Evolutionary conservation across 1,140 invertebrate species (phyloP).

Genomic region (Micrasema longulum): DNA sequence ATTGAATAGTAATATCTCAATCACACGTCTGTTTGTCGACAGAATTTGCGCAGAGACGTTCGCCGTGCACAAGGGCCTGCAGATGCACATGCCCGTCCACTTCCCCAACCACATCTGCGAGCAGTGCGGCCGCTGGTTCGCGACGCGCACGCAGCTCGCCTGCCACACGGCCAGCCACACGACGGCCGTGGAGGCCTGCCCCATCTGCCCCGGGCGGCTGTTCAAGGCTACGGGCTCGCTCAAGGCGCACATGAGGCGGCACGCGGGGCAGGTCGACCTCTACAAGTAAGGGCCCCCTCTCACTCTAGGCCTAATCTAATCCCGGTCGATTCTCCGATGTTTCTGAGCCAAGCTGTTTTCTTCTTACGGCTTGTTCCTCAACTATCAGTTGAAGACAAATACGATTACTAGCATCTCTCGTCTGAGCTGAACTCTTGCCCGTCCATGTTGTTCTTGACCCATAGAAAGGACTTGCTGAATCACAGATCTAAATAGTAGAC

Average conservation of each 20-base stretch:
- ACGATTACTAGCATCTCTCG: too few species aligned
- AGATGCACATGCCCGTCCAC: conserved; percentile 63
- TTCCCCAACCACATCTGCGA: conserved; percentile 63
- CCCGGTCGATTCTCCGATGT: too few species aligned
- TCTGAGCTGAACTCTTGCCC: too few species aligned
- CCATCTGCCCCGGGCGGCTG: conserved; percentile 58
- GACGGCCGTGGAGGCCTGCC: conserved; percentile 58
- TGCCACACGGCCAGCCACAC: conserved; percentile 61
- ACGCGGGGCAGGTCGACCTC: conserved; percentile 56
- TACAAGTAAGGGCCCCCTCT: conserved; percentile 55
- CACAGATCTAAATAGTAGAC: too few species aligned
- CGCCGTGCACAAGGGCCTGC: conserved; percentile 59
- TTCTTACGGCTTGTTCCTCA: too few species aligned
- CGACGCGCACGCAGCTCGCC: conserved; percentile 57
- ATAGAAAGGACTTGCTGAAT: too few species aligned
- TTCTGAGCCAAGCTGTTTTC: too few species aligned
- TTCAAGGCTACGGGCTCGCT: conserved; percentile 55
- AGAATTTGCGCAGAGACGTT: conserved; percentile 58
- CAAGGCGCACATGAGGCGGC: conserved; percentile 57
- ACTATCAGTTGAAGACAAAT: too few species aligned
- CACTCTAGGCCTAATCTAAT: too few species aligned
- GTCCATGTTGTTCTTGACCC: too few species aligned
- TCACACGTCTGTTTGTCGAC: not conserved
- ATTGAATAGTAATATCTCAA: not conserved
- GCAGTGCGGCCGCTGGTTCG: conserved; percentile 62